A percentile compares a stretch with the other conserved stretches of the same genome.
Conservation (phyloP, 2,888 invertebrate species). For the Lobophora halterata region DNA sequence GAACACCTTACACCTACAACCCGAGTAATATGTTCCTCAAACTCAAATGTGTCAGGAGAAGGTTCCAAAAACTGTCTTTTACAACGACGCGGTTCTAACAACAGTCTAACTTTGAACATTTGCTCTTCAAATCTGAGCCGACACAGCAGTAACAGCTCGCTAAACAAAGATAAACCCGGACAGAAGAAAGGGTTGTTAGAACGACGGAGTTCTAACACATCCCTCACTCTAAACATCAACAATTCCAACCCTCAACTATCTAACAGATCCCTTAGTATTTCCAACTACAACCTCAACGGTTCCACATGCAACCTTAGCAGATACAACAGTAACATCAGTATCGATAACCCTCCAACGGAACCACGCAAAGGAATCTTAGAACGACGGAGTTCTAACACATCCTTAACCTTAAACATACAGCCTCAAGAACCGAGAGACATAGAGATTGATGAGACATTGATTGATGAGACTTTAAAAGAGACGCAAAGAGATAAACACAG, state of each 20-base stretch:
- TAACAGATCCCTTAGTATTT: conserved; percentile 70
- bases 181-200: conserved; percentile 87
- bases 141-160: conserved; percentile 80
- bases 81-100: conserved; percentile 91
- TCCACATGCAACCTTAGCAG: conserved; percentile 74
- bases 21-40: conserved; percentile 74
- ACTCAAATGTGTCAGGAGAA: conserved; percentile 64
- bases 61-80: conserved; percentile 83
- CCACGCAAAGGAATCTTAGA: conserved; percentile 84
- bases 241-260: conserved; percentile 72
- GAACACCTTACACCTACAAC: conserved; percentile 66
- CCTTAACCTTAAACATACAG: conserved; percentile 84
- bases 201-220: conserved; percentile 94
- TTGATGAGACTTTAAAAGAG: conserved; percentile 61
- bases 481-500: conserved; percentile 68
- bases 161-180: conserved; percentile 68
- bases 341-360: conserved; percentile 59
- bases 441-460: conserved; percentile 66
- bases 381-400: conserved; percentile 90
- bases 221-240: conserved; percentile 88
- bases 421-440: conserved; percentile 69
- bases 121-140: conserved; percentile 74
- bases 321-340: conserved; percentile 73
- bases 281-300: conserved; percentile 75
- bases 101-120: conserved; percentile 91